Conservation (phyloP, 2,113 vertebrate genomes). For the Myiagra hebetior region DNA sequence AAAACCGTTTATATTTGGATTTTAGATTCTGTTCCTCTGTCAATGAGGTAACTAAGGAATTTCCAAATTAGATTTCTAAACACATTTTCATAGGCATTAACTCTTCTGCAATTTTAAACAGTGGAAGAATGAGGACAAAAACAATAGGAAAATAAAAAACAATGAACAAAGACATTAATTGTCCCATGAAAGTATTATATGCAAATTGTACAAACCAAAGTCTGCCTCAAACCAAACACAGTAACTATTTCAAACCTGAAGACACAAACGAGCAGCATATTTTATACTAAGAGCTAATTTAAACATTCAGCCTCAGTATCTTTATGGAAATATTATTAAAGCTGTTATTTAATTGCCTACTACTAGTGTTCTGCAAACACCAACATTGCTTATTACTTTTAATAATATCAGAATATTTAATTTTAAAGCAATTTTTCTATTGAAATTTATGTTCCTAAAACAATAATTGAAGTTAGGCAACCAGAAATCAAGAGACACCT, state of each 20-base stretch:
- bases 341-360: not conserved
- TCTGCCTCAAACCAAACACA: not conserved
- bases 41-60: not conserved
- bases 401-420: not conserved
- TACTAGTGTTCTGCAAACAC: not conserved
- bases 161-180: not conserved
- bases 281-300: not conserved
- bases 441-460: not conserved
- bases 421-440: not conserved
- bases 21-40: not conserved
- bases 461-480: not conserved
- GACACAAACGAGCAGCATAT: not conserved
- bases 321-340: not conserved
- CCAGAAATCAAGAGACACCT: not conserved
- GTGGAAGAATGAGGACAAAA: not conserved
- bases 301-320: not conserved
- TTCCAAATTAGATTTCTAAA: not conserved
- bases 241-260: not conserved
- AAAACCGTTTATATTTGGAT: not conserved
- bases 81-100: not conserved
- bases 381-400: not conserved
- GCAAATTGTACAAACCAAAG: not conserved
- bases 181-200: not conserved
- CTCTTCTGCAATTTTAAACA: not conserved
- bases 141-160: not conserved